phyloP scores from a whole-genome alignment of 2,888 invertebrate genomes.

The Eledone cirrhosa region DNA sequence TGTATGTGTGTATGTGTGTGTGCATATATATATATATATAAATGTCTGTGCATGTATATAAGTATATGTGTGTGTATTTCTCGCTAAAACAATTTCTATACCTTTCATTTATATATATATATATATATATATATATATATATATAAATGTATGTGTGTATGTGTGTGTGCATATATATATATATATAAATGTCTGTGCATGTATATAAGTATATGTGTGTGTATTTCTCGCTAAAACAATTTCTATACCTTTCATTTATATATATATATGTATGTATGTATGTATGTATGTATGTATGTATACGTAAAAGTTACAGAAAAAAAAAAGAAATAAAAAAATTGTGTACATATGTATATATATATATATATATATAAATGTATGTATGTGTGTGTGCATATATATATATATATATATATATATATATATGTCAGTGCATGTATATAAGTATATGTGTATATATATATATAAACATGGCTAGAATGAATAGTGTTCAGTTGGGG shows the following conservation, averaged over 20 bases:
- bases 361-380: not conserved
- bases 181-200: not conserved
- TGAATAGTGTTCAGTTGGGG: no score
- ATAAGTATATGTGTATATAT: no score
- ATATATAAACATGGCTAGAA: no score
- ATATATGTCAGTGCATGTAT: not conserved
- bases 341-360: not conserved
- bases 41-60: not conserved
- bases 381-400: not conserved
- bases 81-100: no score
- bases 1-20: not conserved
- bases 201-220: not conserved
- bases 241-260: no score
- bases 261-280: no score
- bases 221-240: not conserved
- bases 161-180: not conserved
- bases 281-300: no score
- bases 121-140: not conserved
- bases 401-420: not conserved
- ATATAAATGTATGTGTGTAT: not conserved
- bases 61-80: no score
- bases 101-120: no score
- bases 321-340: no score
- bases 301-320: no score
- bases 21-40: not conserved